phyloP scores from a whole-genome alignment of 2,113 vertebrate species.

The Notiomystis cincta region DNA sequence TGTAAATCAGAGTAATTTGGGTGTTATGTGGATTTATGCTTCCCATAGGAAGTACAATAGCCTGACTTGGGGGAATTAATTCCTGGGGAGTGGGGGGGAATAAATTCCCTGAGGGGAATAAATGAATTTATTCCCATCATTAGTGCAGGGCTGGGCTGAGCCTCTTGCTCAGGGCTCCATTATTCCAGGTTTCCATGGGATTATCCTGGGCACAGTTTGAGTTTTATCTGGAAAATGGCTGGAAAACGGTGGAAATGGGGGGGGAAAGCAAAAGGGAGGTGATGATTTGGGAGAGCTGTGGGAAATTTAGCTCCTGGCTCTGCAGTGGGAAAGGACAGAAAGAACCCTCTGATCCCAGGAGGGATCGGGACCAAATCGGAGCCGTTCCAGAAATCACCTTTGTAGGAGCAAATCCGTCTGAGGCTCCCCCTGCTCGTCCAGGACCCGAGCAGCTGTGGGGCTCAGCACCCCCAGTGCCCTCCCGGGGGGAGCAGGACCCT shows the following conservation, averaged over 20 bases:
- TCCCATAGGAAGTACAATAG: background rate
- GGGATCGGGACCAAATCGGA: background rate
- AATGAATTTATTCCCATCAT: background rate
- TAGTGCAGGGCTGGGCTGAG: background rate
- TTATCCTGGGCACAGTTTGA: background rate
- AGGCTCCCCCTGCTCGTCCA: fast-evolving
- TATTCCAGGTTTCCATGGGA: fast-evolving
- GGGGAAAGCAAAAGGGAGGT: background rate
- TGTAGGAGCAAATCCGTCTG: fast-evolving
- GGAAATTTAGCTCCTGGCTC: no score
- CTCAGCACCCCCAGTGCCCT: background rate
- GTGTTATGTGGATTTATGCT: background rate
- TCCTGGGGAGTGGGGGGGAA: fast-evolving
- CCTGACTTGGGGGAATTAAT: background rate
- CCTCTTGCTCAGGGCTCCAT: background rate
- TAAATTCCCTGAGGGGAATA: background rate
- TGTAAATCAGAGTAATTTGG: background rate
- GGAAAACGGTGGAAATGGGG: background rate
- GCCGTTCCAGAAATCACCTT: background rate
- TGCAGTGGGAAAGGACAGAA: background rate
- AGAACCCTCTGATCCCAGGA: fast-evolving
- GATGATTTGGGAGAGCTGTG: background rate
- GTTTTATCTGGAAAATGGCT: background rate
- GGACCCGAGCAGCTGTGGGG: fast-evolving
- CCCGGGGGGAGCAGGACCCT: fast-evolving